A percentile compares a stretch with the other conserved stretches of the same genome.
phyloP scores from a whole-genome alignment of 2,797 vertebrate species.

The Diceros bicornis region DNA sequence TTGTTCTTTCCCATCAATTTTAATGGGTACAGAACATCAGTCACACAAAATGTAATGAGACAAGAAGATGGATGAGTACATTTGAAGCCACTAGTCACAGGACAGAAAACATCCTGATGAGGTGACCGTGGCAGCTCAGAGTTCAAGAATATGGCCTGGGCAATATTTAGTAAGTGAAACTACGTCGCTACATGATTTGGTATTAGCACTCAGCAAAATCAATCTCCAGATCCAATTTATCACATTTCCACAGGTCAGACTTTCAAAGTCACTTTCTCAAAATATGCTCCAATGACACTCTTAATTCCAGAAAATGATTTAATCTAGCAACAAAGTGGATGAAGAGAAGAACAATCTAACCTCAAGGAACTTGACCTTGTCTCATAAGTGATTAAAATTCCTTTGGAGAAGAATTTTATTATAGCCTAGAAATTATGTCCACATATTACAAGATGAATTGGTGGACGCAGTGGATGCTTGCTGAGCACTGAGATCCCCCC shows the following conservation, averaged over 20 bases:
- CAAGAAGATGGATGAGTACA: slow-evolving; percentile 96
- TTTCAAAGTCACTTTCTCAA: slow-evolving; percentile 80
- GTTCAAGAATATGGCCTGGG: slow-evolving; percentile 87
- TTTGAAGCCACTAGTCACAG: slow-evolving; percentile 92
- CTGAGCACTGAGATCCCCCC: not conserved
- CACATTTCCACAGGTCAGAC: slow-evolving; percentile 80
- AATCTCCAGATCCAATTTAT: slow-evolving; percentile 85
- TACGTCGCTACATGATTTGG: slow-evolving; percentile 81
- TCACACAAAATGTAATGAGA: slow-evolving; percentile 95
- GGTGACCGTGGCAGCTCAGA: slow-evolving; percentile 86
- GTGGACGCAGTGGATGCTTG: too few species aligned
- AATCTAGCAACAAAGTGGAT: slow-evolving; percentile 76
- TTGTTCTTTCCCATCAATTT: slow-evolving; percentile 95
- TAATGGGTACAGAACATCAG: slow-evolving; percentile 96
- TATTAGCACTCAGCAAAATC: slow-evolving; percentile 86
- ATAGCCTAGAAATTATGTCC: slow-evolving; percentile 52
- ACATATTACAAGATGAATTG: not conserved
- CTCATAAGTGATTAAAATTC: slow-evolving; percentile 76
- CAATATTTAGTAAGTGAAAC: slow-evolving; percentile 88
- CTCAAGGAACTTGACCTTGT: slow-evolving; percentile 64
- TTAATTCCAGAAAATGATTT: slow-evolving; percentile 84
- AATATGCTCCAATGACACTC: slow-evolving; percentile 81
- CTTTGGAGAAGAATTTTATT: slow-evolving; percentile 36
- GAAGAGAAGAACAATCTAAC: slow-evolving; percentile 73
- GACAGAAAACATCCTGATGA: slow-evolving; percentile 92